Evolutionary conservation across 2,888 invertebrate genomes (phyloP).

Genomic region (Venusia cambrica): DNA sequence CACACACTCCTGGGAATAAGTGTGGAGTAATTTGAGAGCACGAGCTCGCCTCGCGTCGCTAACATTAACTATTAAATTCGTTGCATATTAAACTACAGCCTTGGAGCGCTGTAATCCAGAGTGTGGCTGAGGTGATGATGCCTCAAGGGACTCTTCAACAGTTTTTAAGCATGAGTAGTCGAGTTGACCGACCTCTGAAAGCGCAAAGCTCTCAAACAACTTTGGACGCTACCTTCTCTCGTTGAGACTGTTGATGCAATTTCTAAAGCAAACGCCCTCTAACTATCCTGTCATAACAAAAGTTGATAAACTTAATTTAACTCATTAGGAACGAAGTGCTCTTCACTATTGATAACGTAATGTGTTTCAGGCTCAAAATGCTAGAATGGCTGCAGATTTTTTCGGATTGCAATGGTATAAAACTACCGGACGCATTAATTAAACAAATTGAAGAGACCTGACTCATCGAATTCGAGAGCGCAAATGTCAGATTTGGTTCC

Average conservation of each 20-base stretch:
- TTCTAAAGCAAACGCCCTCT: constrained; percentile 5
- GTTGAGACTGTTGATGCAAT: constrained; percentile 6
- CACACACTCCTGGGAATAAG: constrained; percentile 60
- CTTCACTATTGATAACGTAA: no score
- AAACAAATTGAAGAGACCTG: constrained; percentile 40
- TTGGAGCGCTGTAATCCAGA: constrained; percentile 61
- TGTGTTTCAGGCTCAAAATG: no score
- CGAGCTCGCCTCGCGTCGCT: constrained; percentile 63
- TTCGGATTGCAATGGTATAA: no score
- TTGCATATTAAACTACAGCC: constrained; percentile 77
- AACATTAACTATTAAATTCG: constrained; percentile 80
- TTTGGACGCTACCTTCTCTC: not conserved
- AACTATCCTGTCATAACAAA: not conserved
- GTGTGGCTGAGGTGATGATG: constrained; percentile 47
- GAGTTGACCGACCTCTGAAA: constrained; percentile 18
- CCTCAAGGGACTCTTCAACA: constrained; percentile 46
- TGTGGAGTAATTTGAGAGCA: constrained; percentile 75
- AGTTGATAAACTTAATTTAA: no score
- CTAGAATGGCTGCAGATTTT: no score
- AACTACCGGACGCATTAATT: constrained; percentile 24
- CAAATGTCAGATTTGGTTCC: constrained; percentile 60
- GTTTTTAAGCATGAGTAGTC: constrained; percentile 38
- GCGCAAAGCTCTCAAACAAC: constrained; percentile 5
- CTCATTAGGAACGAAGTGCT: no score
- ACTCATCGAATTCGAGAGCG: constrained; percentile 46